Percentiles rank a stretch among this genome's conserved stretches.
phyloP scores from a whole-genome alignment of 2,113 vertebrate genomes.

The Pristiophorus japonicus region DNA sequence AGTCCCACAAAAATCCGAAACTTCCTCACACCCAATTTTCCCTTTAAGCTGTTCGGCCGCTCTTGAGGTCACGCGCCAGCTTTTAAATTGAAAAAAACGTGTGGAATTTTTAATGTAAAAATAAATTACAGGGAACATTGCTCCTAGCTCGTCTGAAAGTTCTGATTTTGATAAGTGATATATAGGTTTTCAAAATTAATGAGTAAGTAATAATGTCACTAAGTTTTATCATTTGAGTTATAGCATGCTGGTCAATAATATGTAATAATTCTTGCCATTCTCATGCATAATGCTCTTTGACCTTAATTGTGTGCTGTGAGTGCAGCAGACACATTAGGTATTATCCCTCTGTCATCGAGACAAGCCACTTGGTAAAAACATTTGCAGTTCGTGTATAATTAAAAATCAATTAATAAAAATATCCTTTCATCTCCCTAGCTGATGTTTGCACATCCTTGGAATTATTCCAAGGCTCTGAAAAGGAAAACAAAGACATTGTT shows the following conservation, averaged over 20 bases:
- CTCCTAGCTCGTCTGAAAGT: not conserved
- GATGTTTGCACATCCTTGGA: not conserved
- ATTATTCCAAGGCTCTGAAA: not conserved
- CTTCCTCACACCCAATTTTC: not conserved
- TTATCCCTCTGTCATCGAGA: not conserved
- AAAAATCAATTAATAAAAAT: conserved; percentile 19
- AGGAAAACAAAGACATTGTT: not conserved
- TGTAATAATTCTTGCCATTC: not conserved
- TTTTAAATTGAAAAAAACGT: too few relatives aligned
- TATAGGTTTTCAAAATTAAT: not conserved
- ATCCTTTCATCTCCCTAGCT: not conserved
- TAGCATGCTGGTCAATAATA: not conserved
- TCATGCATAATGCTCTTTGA: not conserved
- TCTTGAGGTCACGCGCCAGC: too few relatives aligned
- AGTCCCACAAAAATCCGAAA: not conserved
- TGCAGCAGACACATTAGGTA: not conserved
- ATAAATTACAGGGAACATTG: too few relatives aligned
- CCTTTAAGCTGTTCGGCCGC: too few relatives aligned
- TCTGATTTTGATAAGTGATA: not conserved
- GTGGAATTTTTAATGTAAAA: too few relatives aligned
- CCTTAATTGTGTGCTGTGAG: not conserved
- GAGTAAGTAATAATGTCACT: not conserved
- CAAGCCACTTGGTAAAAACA: not conserved
- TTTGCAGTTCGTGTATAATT: not conserved
- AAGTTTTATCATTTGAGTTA: not conserved